Evolutionary conservation across 37 sponge, comb jelly and placozoan genomes (phyloP).

Genomic region (Halisarca cf. caerulea): DNA sequence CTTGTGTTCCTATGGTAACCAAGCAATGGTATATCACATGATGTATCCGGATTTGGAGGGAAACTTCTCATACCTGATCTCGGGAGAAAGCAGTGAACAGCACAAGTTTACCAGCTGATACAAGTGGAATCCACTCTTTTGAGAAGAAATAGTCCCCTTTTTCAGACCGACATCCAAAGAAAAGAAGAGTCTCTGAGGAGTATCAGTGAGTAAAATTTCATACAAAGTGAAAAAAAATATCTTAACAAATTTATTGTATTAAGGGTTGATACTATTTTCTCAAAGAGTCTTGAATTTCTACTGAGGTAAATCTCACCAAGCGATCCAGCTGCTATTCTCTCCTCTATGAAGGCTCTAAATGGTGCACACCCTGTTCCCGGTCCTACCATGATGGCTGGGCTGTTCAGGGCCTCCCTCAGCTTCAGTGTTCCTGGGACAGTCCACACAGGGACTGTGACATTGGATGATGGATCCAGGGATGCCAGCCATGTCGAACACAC

Average conservation of each 20-base stretch:
- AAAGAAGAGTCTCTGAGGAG: constrained; percentile 66
- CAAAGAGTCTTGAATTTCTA: too few relatives aligned
- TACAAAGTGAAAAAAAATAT: too few relatives aligned
- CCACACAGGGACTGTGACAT: constrained; percentile 76
- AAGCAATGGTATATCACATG: too few relatives aligned
- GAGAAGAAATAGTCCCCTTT: constrained; percentile 82
- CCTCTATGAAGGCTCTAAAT: constrained; percentile 87
- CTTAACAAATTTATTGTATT: too few relatives aligned
- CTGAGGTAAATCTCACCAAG: too few relatives aligned
- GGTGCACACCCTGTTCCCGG: constrained; percentile 99
- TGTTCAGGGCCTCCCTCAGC: constrained; percentile 48
- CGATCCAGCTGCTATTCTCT: constrained; percentile 39
- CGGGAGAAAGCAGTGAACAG: constrained; percentile 93
- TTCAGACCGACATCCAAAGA: constrained; percentile 94
- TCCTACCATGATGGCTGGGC: constrained; percentile 85
- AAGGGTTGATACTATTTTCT: too few relatives aligned
- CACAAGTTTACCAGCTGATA: constrained; percentile 22
- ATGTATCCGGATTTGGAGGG: too few relatives aligned
- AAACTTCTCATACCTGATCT: constrained; percentile 64
- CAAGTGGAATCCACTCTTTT: constrained; percentile 76
- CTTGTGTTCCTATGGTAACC: constrained; percentile 58
- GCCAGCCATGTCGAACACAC: constrained; percentile 92
- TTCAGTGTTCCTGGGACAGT: constrained; percentile 68
- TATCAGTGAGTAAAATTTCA: too few relatives aligned
- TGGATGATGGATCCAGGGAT: constrained; percentile 62